Evolutionary conservation across 23 tunicate genomes (phyloP), one percentile per base, ranked within the genome.

Genomic region (Corella eumyota): DNA sequence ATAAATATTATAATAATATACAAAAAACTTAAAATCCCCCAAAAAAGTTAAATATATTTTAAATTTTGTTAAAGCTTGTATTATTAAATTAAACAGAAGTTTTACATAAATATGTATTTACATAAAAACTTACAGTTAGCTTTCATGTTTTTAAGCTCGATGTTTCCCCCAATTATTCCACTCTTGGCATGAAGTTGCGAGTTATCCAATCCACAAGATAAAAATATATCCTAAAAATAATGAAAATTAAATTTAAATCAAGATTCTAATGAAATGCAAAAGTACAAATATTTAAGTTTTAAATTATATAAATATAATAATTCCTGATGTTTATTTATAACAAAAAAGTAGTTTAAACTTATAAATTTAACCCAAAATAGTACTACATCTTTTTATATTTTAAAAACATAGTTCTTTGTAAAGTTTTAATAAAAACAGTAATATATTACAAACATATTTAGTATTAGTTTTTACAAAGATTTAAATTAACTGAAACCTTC

Each of bases 161-260:
- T 65, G n/a, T 75, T 60, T 19, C 94, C 94, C 15, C 94, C 94
- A 0, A 84, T 84, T 52, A 84, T 84, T 45, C 94, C 94, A 50
- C 83, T 71, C 54, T 65, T 60, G 17, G 94, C 94, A 4, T 56
- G 54, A n/a, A 84, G 26, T 24, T 64, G 73, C 17, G 94, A 84
- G 23, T 75, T 74, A 24, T 75, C 60, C 36, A 84, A 48, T 11
- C 77, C 73, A 56, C 94, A 84, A 1, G 94, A 59, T 0, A 84
- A 61, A 45, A 49, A 60, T 63, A 84, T 70, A 45, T 84, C 76
- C 94, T 84, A 50, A 25, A 62, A 36, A 30, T 40, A 9, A 40
- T 40, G 48, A 15, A 40, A 40, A 40, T 9, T 11, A 40, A 15
- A 9, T 40, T 40, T 15, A 40, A 9, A 9, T 15, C 11, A 40